These are phyloP conservation scores for Sceliomorpha sp. DNA, from an alignment of 2,888 invertebrate genomes.

Conservation along the genomic window DNA sequence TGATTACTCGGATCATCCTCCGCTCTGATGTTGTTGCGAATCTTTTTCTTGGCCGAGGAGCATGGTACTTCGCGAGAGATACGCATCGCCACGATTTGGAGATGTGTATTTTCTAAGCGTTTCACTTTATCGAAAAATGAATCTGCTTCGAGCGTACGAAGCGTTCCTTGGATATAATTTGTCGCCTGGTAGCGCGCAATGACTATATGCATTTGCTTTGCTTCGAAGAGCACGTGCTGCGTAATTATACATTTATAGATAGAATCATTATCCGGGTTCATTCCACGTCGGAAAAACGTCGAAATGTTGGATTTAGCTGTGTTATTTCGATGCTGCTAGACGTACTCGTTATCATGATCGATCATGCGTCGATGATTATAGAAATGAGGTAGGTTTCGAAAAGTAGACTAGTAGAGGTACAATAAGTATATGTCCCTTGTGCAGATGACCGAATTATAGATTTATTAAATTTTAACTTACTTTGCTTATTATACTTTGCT, in stretches of 20 bases:
- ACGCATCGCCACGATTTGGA: slow-evolving; percentile 14
- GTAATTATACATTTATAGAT: slow-evolving; percentile 34
- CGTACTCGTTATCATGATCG: slow-evolving; percentile 28
- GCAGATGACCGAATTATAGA: too few relatives aligned
- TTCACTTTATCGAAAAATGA: slow-evolving; percentile 9
- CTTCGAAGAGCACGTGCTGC: slow-evolving; percentile 33
- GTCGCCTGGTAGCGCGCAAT: slow-evolving; percentile 38
- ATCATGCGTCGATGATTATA: slow-evolving; percentile 31
- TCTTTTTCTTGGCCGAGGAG: slow-evolving; percentile 2
- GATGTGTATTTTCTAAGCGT: slow-evolving; percentile 39
- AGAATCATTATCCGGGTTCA: slow-evolving; percentile 31
- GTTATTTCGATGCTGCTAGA: slow-evolving; percentile 12
- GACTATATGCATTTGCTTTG: slow-evolving; percentile 23
- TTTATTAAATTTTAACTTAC: too few relatives aligned
- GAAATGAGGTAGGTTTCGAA: slow-evolving; percentile 27
- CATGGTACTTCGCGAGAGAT: slow-evolving; percentile 19
- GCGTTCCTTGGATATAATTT: slow-evolving; percentile 32
- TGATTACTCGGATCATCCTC: slow-evolving; percentile 60
- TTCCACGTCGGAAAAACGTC: slow-evolving; percentile 32
- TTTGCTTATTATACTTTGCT: too few relatives aligned
- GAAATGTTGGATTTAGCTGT: slow-evolving; percentile 17
- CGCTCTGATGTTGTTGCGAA: slow-evolving; percentile 4
- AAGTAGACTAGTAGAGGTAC: too few relatives aligned
- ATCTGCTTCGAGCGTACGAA: slow-evolving; percentile 9
- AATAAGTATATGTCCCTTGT: too few relatives aligned